phyloP scores from a whole-genome alignment of 1,140 invertebrate genomes.

The Aporrectodea caliginosa region DNA sequence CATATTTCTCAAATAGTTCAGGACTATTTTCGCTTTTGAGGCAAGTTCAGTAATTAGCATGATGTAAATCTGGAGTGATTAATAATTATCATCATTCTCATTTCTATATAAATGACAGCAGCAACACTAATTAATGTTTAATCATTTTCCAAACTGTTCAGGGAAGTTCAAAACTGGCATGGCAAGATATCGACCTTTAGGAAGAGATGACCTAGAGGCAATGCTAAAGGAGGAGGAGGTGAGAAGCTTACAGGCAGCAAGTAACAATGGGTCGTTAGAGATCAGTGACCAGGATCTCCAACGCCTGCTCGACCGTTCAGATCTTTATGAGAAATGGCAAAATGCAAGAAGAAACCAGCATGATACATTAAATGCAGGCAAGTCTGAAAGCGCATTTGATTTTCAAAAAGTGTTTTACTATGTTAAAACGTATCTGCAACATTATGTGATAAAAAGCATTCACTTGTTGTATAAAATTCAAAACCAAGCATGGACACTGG shows the following conservation, averaged over 20 bases:
- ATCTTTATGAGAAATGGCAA: slow-evolving; percentile 44
- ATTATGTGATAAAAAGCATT: too few relatives aligned
- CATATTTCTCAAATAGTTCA: too few relatives aligned
- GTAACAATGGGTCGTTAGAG: slow-evolving; percentile 30
- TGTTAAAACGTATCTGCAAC: too few relatives aligned
- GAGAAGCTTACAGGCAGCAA: neutral
- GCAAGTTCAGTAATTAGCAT: neutral
- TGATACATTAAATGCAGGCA: too few relatives aligned
- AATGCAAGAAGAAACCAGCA: too few relatives aligned
- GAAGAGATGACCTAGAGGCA: neutral
- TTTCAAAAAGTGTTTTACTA: too few relatives aligned
- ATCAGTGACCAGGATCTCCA: slow-evolving; percentile 61
- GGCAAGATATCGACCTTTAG: neutral
- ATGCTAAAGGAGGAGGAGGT: neutral
- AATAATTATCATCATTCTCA: neutral
- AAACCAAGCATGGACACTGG: too few relatives aligned
- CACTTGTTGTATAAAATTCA: too few relatives aligned
- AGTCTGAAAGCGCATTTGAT: too few relatives aligned
- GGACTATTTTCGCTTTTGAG: neutral
- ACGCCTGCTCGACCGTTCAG: slow-evolving; percentile 61
- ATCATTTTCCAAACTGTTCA: too few relatives aligned
- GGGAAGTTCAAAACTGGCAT: neutral
- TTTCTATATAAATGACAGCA: neutral
- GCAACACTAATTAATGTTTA: too few relatives aligned
- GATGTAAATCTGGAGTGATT: neutral